These are phyloP conservation scores for Amphipyra berbera DNA, from an alignment of 2,888 invertebrate genomes.

Conservation along the genomic window DNA sequence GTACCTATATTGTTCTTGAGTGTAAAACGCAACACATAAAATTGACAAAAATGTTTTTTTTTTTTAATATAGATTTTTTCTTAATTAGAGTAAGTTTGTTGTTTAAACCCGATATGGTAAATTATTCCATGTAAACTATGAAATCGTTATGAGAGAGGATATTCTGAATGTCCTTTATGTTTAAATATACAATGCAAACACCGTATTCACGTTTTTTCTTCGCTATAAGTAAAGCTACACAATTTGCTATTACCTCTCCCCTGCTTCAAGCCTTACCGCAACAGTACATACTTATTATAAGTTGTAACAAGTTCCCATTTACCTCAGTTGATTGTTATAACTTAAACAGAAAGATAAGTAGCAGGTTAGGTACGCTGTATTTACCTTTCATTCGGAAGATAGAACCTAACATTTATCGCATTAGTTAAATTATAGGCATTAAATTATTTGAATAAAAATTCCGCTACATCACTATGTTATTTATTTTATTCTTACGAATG, in stretches of 20 bases:
- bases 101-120: no score
- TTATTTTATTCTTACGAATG: conserved; percentile 19
- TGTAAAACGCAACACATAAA: no score
- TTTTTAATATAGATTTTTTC: no score
- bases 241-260: conserved; percentile 22
- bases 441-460: conserved; percentile 3
- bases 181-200: no score
- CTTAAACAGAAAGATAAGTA: conserved; percentile 26
- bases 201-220: background rate
- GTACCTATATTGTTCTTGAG: no score
- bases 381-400: conserved; percentile 31
- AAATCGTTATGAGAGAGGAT: no score
- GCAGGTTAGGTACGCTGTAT: conserved; percentile 8
- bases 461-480: background rate
- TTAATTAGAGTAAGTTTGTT: no score
- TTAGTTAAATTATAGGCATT: conserved; percentile 13
- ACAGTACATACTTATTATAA: conserved; percentile 48
- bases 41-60: no score
- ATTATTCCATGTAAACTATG: background rate
- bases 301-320: conserved; percentile 49
- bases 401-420: conserved; percentile 24
- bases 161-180: no score
- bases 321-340: conserved; percentile 41
- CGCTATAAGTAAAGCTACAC: conserved; percentile 1
- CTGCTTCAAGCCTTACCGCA: conserved; percentile 28